Percentiles rank a stretch among this genome's conserved stretches.
Evolutionary conservation across 1,140 invertebrate species (phyloP).

Genomic region (Vanessa atalanta): DNA sequence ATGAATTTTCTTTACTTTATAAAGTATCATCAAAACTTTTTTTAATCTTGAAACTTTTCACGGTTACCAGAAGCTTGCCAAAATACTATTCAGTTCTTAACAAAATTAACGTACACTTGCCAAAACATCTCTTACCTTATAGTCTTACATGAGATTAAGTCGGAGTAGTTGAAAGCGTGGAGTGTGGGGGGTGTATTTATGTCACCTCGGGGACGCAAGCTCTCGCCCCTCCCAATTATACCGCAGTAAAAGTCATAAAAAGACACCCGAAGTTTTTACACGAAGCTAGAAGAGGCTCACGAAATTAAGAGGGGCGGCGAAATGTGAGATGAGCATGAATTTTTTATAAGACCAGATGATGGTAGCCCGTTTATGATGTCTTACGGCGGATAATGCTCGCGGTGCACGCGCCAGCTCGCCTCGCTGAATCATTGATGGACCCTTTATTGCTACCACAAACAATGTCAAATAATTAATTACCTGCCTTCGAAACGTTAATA

Average conservation of each 20-base stretch:
- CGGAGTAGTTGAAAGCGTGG: constrained; percentile 62
- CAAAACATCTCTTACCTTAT: constrained; percentile 65
- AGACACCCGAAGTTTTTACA: constrained; percentile 81
- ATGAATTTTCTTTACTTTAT: neutral
- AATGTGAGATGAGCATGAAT: constrained; percentile 81
- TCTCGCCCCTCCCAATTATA: constrained; percentile 80
- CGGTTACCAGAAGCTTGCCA: constrained; percentile 12
- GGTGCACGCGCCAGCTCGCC: constrained; percentile 65
- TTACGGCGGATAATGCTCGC: constrained; percentile 74
- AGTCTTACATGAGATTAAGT: constrained; percentile 77
- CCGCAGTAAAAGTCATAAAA: constrained; percentile 81
- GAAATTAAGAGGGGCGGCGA: constrained; percentile 81
- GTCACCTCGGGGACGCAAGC: constrained; percentile 77
- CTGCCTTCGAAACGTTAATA: constrained; percentile 37
- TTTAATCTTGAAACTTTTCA: constrained; percentile 13
- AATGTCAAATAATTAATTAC: constrained; percentile 76
- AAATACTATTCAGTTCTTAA: constrained; percentile 4
- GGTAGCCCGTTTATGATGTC: constrained; percentile 78
- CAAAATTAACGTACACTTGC: constrained; percentile 43
- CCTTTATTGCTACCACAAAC: constrained; percentile 66
- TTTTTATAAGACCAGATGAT: constrained; percentile 80
- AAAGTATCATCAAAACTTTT: constrained; percentile 7
- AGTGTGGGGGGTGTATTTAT: constrained; percentile 75
- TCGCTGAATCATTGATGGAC: constrained; percentile 73
- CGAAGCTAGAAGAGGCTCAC: constrained; percentile 77